phyloP scores from a whole-genome alignment of 53 echinoderm and acorn worm species.

The Arbacia lixula region DNA sequence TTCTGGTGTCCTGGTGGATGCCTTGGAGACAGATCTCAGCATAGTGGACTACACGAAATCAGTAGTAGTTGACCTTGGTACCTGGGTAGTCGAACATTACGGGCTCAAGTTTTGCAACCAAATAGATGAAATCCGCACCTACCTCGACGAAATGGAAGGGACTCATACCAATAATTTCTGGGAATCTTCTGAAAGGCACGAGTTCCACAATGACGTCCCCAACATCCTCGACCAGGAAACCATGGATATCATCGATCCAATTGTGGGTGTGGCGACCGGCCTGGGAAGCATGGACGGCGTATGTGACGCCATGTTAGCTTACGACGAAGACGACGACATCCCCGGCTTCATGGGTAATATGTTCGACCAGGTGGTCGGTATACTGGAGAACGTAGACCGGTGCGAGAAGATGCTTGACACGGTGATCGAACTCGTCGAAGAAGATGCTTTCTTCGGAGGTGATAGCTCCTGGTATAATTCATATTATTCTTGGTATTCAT shows the following conservation, averaged over 20 bases:
- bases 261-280: slow-evolving; percentile 67
- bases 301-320: slow-evolving; percentile 59
- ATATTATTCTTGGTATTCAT: not conserved
- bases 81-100: slow-evolving; percentile 19
- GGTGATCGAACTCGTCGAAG: slow-evolving; percentile 4
- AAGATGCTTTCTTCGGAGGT: not conserved
- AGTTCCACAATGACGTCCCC: not conserved
- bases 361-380: slow-evolving; percentile 30
- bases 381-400: slow-evolving; percentile 60
- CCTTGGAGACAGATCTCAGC: slow-evolving; percentile 37
- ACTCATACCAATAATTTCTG: not conserved
- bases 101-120: slow-evolving; percentile 43
- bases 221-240: not conserved
- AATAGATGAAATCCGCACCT: slow-evolving; percentile 36
- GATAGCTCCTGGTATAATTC: not conserved
- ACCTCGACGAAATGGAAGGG: not conserved
- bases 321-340: slow-evolving; percentile 27
- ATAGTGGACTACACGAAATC: slow-evolving; percentile 8
- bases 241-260: slow-evolving; percentile 39
- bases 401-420: slow-evolving; percentile 55
- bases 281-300: slow-evolving; percentile 61
- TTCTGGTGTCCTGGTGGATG: slow-evolving; percentile 4
- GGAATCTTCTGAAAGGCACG: not conserved
- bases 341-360: slow-evolving; percentile 2
- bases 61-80: slow-evolving; percentile 12